Base-by-base conservation (phyloP, 2,113 vertebrate species). In the Rattus rattus region DNA sequence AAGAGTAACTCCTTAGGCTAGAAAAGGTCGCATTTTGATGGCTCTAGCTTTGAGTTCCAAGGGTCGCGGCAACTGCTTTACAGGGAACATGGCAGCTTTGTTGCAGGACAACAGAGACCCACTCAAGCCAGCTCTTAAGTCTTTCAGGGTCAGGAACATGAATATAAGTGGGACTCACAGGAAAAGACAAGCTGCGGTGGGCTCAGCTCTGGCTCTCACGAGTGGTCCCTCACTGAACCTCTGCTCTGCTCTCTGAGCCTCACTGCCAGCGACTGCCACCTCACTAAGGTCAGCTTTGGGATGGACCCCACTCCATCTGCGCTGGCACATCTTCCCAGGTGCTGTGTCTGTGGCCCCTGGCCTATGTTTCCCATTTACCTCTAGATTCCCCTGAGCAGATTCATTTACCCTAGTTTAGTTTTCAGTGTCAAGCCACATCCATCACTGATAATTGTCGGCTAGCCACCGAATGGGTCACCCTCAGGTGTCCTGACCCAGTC, bases 371-470 rank as follows among this genome's bases (percentile, higher is more conserved):
- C 65, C 75, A 17, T 33, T 84, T 59, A 49, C 59, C 43, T 52
- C 59, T n/a, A 92, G 69, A 65, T 61, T 86, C 49, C 39, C 33
- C 59, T 30, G 47, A 72, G 67, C 92, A 6, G 20, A 33, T 22
- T 85, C 63, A 56, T 94, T 94, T 43, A 77, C n/a, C 56, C 49
- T 70, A 92, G 14, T 12, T 91, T 49, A 19, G 33, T 59, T 92
- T 90, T 94, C 80, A n/a, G 36, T 95, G n/a, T 39, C 54, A 81
- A 49, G 70, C 7, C 43, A 84, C 70, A 61, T 56, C 93, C 87
- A 13, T 93, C 75, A 79, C 26, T 72, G 19, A 39, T 88, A n/a
- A 26, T 88, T 7, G 0, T 7, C 13, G 8, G 54, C 54, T 84
- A 43, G 75, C 30, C 59, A 56, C 19, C 52, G 39, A 67, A 36